Percentiles rank a stretch among this genome's conserved stretches.
Evolutionary conservation across 2,113 vertebrate species (phyloP).

Genomic region (Alouatta palliata): DNA sequence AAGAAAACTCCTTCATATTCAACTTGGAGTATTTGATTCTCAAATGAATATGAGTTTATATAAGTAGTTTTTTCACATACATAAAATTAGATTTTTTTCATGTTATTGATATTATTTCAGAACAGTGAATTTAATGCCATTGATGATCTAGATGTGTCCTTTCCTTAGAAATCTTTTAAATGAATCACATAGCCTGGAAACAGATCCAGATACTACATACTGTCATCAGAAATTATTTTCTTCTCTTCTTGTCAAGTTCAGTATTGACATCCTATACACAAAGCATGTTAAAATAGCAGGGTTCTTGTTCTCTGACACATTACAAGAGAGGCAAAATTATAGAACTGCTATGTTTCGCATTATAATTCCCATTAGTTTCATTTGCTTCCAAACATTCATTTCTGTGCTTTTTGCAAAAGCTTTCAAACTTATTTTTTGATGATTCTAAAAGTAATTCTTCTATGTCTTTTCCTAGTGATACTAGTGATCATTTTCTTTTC

Average conservation of each 20-base stretch:
- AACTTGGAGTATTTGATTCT: constrained; percentile 25
- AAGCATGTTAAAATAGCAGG: background rate
- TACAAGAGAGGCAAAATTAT: background rate
- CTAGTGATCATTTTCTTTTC: too few relatives aligned
- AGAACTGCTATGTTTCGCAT: constrained; percentile 22
- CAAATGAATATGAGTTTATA: constrained; percentile 38
- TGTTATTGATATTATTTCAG: background rate
- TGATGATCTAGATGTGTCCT: background rate
- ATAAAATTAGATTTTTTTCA: constrained; percentile 41
- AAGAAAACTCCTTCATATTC: background rate
- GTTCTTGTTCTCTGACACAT: constrained; percentile 30
- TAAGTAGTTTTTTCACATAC: background rate
- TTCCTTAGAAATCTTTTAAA: constrained; percentile 22
- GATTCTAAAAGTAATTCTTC: background rate
- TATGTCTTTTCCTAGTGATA: background rate
- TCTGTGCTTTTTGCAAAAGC: constrained; percentile 38
- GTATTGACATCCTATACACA: background rate
- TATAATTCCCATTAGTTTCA: background rate
- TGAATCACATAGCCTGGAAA: background rate
- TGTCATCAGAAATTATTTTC: constrained; percentile 23
- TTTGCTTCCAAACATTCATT: constrained; percentile 32
- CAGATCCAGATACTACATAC: background rate
- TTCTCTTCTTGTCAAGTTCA: background rate
- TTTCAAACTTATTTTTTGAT: constrained; percentile 37
- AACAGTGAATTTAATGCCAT: background rate